phyloP scores from a whole-genome alignment of 2,888 invertebrate genomes.

The Leptopilina syphax region DNA sequence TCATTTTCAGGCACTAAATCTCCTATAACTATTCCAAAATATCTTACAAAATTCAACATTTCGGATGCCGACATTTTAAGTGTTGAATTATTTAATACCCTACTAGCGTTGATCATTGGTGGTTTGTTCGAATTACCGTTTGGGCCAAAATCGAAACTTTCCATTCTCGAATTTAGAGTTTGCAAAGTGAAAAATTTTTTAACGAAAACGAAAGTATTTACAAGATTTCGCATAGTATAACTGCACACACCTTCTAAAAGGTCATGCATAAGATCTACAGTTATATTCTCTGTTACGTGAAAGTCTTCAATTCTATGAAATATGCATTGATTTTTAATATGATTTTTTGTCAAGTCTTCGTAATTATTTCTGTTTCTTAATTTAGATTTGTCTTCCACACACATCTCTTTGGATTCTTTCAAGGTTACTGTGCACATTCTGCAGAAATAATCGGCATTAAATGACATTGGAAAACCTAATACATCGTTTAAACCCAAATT shows the following conservation, averaged over 20 bases:
- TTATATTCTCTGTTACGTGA: slow-evolving; percentile 33
- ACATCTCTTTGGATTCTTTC: background rate
- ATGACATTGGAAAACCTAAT: slow-evolving; percentile 19
- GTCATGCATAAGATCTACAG: slow-evolving; percentile 42
- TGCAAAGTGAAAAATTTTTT: slow-evolving; percentile 43
- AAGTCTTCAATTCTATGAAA: slow-evolving; percentile 39
- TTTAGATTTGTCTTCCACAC: slow-evolving; percentile 9
- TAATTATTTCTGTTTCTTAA: slow-evolving; percentile 29
- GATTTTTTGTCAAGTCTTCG: slow-evolving; percentile 14
- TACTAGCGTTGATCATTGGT: no score
- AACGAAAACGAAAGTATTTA: background rate
- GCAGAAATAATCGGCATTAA: slow-evolving; percentile 28
- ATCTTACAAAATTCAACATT: no score
- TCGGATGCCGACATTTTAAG: no score
- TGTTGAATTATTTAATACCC: no score
- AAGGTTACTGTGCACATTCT: slow-evolving; percentile 32
- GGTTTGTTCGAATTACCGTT: no score
- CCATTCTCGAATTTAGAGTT: slow-evolving; percentile 13
- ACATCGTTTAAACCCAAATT: slow-evolving; percentile 35
- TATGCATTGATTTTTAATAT: slow-evolving; percentile 35
- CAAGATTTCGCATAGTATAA: slow-evolving; percentile 22
- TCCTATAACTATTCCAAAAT: slow-evolving; percentile 37
- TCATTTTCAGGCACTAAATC: slow-evolving; percentile 41
- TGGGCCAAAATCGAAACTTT: slow-evolving; percentile 10
- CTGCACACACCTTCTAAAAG: slow-evolving; percentile 32